Evolutionary conservation across 2,888 invertebrate species (phyloP), one percentile per base, ranked within the genome.

Genomic region (Elysia crispata): DNA sequence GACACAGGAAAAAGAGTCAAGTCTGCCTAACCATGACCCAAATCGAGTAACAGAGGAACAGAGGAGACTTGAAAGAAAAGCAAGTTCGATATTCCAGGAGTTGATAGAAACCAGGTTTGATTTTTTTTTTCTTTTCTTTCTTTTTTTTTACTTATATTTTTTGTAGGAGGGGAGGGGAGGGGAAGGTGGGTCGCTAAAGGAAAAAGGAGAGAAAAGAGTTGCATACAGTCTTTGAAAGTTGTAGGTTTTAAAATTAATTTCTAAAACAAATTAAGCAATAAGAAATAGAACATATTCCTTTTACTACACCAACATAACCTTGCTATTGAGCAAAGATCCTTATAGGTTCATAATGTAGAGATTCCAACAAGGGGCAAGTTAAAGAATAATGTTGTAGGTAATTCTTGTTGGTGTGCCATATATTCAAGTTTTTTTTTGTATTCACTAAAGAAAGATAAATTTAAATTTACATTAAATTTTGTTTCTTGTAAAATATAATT

Each of bases 11-110:
- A 33, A 41, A 49, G 69, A 79, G 18, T 57, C 57, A 23, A 67
- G 57, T 41, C 28, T 75, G 23, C 79, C 79, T 41, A 13, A 49
- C 41, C 67, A 75, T 79, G 79, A 79, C 25, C 31, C 64, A 23
- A 1, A 13, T n/a, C 31, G 79, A 57, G 75, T 79, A 31, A 79
- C 79, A n/a, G 50, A 67, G 41, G 79, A 75, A 28, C 33, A 57
- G 28, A 54, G 69, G 49, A 69, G 60, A 75, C 31, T 75, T 28
- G 75, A 67, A 33, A 18, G 66, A 25, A 79, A 69, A 69, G 79
- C 79, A 18, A n/a, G 5, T 1, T 23, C n/a, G 3, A 30, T 79
- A 28, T 75, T 79, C 67, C 67, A 79, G 20, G 60, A 79, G 11
- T 20, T 67, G 20, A 30, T 60, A n/a, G 33, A 49, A 41, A 15